These are phyloP conservation scores for Emydocephalus ijimae DNA, from an alignment of 2,113 vertebrate species.

Conservation along the genomic window DNA sequence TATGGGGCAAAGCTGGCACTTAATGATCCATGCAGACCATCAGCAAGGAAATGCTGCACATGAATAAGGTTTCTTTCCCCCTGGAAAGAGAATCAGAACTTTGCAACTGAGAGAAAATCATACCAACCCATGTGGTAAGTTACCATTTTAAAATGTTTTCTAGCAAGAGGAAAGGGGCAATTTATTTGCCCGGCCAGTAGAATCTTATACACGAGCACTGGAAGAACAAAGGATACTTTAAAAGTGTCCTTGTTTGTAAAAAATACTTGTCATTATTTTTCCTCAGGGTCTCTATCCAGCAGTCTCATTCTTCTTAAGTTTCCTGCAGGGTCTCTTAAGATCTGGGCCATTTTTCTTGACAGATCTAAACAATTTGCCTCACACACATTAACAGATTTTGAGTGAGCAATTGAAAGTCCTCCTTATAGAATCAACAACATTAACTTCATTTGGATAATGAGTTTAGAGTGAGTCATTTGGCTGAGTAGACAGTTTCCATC, in stretches of 20 bases:
- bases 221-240: neutral
- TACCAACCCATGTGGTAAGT: neutral
- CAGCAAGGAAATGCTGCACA: constrained; percentile 8
- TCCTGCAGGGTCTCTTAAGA: neutral
- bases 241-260: constrained; percentile 1
- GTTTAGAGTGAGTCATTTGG: neutral
- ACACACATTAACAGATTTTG: neutral
- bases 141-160: neutral
- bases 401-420: neutral
- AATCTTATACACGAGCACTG: neutral
- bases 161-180: neutral
- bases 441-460: constrained; percentile 2
- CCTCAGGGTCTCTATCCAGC: neutral
- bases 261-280: constrained; percentile 1
- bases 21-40: constrained; percentile 7
- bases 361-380: neutral
- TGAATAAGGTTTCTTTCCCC: constrained; percentile 5
- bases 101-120: constrained; percentile 13
- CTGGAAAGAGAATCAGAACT: neutral
- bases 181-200: neutral
- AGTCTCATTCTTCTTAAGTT: neutral
- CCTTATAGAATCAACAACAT: constrained; percentile 7
- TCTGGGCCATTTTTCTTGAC: neutral
- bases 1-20: constrained; percentile 5
- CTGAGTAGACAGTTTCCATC: constrained; percentile 2